phyloP scores from a whole-genome alignment of 2,113 vertebrate genomes.

The Dryoscopus gambensis region DNA sequence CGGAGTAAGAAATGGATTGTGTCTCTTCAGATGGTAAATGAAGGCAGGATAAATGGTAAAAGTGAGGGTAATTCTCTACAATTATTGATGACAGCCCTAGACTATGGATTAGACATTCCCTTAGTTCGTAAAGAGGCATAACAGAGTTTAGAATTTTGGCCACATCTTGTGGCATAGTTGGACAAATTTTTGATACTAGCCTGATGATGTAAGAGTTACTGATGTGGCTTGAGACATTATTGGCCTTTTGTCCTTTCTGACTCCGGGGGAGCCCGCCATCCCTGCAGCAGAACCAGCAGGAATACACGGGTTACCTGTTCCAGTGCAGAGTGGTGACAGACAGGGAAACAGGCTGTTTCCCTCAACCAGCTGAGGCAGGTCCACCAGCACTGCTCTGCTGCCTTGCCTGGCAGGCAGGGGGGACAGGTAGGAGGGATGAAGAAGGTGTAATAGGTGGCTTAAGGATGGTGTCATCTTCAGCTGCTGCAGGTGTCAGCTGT shows the following conservation, averaged over 20 bases:
- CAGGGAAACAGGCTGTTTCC: background rate
- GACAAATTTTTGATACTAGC: background rate
- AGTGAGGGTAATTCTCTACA: background rate
- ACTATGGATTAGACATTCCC: background rate
- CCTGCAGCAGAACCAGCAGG: background rate
- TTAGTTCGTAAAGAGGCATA: background rate
- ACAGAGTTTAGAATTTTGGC: background rate
- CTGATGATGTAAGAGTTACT: background rate
- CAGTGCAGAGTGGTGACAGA: background rate
- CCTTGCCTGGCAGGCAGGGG: background rate
- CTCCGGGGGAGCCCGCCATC: fast-evolving
- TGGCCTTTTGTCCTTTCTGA: background rate
- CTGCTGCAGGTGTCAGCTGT: background rate
- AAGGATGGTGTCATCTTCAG: background rate
- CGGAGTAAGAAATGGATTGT: background rate
- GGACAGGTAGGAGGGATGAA: fast-evolving
- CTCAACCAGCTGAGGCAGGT: background rate
- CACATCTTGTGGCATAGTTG: background rate
- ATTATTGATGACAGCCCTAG: background rate
- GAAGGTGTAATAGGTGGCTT: background rate
- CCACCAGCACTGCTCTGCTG: background rate
- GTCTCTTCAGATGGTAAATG: background rate
- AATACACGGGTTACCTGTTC: background rate
- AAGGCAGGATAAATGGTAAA: background rate
- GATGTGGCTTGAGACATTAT: background rate